Percentiles rank a stretch among this genome's conserved stretches.
These are phyloP conservation scores for Erebia ligea DNA, from an alignment of 2,888 invertebrate species.

Conservation along the genomic window DNA sequence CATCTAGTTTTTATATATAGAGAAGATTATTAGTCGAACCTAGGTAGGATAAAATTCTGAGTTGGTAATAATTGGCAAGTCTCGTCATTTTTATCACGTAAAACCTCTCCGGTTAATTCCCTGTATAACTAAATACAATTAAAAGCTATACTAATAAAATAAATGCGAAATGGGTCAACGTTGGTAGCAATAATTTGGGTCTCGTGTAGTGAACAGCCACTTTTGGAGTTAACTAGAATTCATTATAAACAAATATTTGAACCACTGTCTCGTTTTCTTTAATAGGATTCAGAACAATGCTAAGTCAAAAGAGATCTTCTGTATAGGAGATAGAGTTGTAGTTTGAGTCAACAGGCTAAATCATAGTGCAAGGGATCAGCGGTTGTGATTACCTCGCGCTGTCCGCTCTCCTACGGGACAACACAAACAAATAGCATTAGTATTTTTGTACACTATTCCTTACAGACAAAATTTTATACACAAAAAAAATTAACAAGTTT, in stretches of 20 bases:
- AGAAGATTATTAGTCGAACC: too few relatives aligned
- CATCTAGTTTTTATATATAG: too few relatives aligned
- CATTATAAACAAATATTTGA: neutral
- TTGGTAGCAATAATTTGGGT: neutral
- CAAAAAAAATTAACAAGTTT: neutral
- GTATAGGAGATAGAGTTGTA: neutral
- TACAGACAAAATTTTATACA: neutral
- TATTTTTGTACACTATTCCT: constrained; percentile 47
- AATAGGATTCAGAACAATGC: neutral
- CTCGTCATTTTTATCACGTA: too few relatives aligned
- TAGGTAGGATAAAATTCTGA: too few relatives aligned
- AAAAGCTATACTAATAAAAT: too few relatives aligned
- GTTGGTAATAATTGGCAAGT: too few relatives aligned
- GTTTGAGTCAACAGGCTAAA: constrained; percentile 56
- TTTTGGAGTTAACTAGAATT: neutral
- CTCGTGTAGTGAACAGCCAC: neutral
- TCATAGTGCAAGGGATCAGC: constrained; percentile 72
- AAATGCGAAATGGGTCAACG: too few relatives aligned
- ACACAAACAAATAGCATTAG: constrained; percentile 73
- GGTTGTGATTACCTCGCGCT: constrained; percentile 86
- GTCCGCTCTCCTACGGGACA: constrained; percentile 87
- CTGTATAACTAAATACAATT: too few relatives aligned
- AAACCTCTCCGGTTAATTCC: too few relatives aligned
- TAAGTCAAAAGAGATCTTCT: neutral
- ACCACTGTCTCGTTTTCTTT: neutral